phyloP scores from a whole-genome alignment of 2,888 invertebrate species.

The Drosophila aldrichi region DNA sequence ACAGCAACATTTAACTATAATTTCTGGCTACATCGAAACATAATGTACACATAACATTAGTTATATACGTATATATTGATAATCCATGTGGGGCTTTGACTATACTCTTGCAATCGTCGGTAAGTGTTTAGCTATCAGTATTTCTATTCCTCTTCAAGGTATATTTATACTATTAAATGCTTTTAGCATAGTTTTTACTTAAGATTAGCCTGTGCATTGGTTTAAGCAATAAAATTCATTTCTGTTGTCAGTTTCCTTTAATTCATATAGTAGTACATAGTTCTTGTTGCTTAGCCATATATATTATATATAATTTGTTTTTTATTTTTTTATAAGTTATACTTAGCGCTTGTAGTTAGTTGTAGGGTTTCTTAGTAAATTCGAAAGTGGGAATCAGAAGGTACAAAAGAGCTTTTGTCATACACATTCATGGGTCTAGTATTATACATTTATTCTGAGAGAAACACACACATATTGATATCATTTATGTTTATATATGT shows the following conservation, averaged over 20 bases:
- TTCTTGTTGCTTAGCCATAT: conserved; percentile 15
- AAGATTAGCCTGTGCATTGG: conserved; percentile 41
- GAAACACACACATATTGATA: conserved; percentile 19
- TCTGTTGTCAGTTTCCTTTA: conserved; percentile 35
- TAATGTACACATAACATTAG: conserved; percentile 9
- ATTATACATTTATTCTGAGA: conserved; percentile 6
- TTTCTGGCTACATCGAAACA: conserved; percentile 57
- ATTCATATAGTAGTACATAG: conserved; percentile 19
- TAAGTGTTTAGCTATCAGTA: conserved; percentile 23
- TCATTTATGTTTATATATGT: conserved; percentile 14
- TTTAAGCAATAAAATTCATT: conserved; percentile 41
- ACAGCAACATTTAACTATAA: conserved; percentile 66
- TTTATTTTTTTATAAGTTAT: conserved; percentile 48
- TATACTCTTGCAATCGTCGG: conserved; percentile 12
- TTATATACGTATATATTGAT: conserved; percentile 6
- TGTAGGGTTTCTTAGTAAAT: conserved; percentile 61
- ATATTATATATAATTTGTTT: not conserved
- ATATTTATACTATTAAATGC: conserved; percentile 65
- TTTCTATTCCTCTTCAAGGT: conserved; percentile 25
- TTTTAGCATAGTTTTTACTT: conserved; percentile 69
- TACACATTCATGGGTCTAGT: conserved; percentile 11
- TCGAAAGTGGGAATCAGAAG: conserved; percentile 78
- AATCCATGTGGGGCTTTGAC: conserved; percentile 14
- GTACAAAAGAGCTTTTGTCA: conserved; percentile 72
- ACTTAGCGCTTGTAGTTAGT: conserved; percentile 58